Percentiles rank a stretch among this genome's conserved stretches.
These are phyloP conservation scores for Hydractinia echinata DNA, from an alignment of 30 jellyfish, hydroid and myxozoan species.

Conservation along the genomic window DNA sequence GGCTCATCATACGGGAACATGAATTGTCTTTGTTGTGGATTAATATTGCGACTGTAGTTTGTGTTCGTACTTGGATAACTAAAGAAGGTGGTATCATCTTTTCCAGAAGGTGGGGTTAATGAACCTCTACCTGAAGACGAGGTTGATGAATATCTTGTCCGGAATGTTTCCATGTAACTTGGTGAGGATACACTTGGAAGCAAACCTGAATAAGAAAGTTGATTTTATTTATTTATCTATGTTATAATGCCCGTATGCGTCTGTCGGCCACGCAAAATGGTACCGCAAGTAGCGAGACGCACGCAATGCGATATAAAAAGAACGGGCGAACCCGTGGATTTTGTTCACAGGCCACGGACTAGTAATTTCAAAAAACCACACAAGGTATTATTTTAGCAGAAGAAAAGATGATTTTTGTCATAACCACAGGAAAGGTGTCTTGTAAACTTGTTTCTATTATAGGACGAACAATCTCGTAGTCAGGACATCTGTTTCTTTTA, in stretches of 20 bases:
- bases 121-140: conserved; percentile 55
- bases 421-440: no score
- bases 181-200: conserved; percentile 13
- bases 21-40: not conserved
- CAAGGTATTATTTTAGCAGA: not conserved
- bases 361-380: not conserved
- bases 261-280: no score
- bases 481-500: no score
- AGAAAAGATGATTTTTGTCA: not conserved
- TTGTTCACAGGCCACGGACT: no score
- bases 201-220: not conserved
- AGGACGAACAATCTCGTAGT: no score
- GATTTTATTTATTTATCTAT: not conserved
- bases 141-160: conserved; percentile 27
- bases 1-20: conserved; percentile 14
- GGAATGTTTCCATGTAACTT: conserved; percentile 2
- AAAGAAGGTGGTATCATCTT: conserved; percentile 11
- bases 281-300: no score
- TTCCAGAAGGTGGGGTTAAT: conserved; percentile 44
- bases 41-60: not conserved
- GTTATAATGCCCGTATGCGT: no score
- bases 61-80: not conserved
- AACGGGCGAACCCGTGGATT: no score
- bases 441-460: no score
- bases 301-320: no score